phyloP scores from a whole-genome alignment of 2,113 vertebrate genomes.

The Chitala chitala region DNA sequence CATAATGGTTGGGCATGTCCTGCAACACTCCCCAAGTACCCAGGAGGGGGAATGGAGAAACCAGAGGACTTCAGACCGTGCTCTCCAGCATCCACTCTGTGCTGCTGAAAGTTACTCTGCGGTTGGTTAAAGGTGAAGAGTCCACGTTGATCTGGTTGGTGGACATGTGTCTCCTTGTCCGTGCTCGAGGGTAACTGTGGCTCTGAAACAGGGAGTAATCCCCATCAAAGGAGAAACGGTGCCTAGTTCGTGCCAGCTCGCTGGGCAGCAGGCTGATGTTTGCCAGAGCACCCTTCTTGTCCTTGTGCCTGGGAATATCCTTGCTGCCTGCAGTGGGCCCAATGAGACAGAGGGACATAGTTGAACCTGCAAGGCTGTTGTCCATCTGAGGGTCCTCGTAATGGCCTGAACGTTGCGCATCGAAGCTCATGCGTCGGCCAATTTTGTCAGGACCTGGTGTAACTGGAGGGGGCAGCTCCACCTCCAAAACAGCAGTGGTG shows the following conservation, averaged over 20 bases:
- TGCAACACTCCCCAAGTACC: slow-evolving; percentile 50
- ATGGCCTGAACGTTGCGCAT: slow-evolving; percentile 53
- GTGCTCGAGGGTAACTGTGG: slow-evolving; percentile 87
- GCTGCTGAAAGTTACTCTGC: slow-evolving; percentile 83
- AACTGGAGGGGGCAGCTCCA: slow-evolving; percentile 38
- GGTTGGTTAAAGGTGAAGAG: slow-evolving; percentile 64
- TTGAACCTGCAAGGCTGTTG: slow-evolving; percentile 70
- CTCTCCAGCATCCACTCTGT: slow-evolving; percentile 96
- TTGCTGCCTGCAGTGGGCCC: slow-evolving; percentile 60
- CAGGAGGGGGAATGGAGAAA: slow-evolving; percentile 49
- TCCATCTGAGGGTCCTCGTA: slow-evolving; percentile 71
- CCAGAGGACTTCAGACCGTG: slow-evolving; percentile 74
- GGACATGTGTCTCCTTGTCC: slow-evolving; percentile 84
- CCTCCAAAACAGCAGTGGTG: slow-evolving; percentile 53
- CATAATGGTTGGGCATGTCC: slow-evolving; percentile 58
- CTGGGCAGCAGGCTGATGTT: slow-evolving; percentile 63
- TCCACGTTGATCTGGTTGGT: slow-evolving; percentile 79
- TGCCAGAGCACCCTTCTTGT: slow-evolving; percentile 57
- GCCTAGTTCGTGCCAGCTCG: slow-evolving; percentile 75
- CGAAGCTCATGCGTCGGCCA: slow-evolving; percentile 47
- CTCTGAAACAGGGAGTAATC: slow-evolving; percentile 91
- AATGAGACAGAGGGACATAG: slow-evolving; percentile 80
- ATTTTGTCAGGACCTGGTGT: slow-evolving; percentile 31
- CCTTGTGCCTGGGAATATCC: slow-evolving; percentile 62
- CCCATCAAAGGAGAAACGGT: slow-evolving; percentile 86